A percentile compares a stretch with the other conserved stretches of the same genome.
Conservation (phyloP, 2,888 invertebrate genomes). For the Hyposoter didymator region DNA sequence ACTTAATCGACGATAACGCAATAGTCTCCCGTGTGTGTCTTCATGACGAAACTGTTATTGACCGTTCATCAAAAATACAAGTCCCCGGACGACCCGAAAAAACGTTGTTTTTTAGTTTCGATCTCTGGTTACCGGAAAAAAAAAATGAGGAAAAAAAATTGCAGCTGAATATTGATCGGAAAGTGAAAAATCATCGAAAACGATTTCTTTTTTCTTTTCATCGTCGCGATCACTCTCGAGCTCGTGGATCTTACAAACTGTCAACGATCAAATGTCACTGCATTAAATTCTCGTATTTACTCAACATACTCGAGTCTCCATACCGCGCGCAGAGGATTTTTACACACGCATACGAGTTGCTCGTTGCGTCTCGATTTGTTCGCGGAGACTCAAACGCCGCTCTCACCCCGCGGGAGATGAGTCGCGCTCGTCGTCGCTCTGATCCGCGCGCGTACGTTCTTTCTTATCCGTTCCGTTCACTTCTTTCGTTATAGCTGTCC, state of each 20-base stretch:
- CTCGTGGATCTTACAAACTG: slow-evolving; percentile 7
- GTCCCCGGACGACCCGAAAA: not conserved
- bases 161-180: not conserved
- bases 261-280: slow-evolving; percentile 67
- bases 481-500: slow-evolving; percentile 53
- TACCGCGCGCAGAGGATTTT: not conserved
- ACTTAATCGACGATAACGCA: slow-evolving; percentile 54
- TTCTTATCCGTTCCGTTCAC: slow-evolving; percentile 61
- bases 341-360: not conserved
- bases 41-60: slow-evolving; percentile 36
- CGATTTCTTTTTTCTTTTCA: too few relatives aligned
- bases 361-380: slow-evolving; percentile 39
- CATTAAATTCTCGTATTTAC: slow-evolving; percentile 72
- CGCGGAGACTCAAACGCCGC: slow-evolving; percentile 61
- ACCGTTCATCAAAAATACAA: slow-evolving; percentile 13
- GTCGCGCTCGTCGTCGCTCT: slow-evolving; percentile 49
- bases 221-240: too few relatives aligned
- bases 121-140: slow-evolving; percentile 3
- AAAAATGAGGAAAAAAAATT: not conserved
- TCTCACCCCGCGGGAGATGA: slow-evolving; percentile 45
- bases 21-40: slow-evolving; percentile 22
- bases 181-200: not conserved
- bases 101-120: not conserved
- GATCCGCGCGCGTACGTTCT: slow-evolving; percentile 43
- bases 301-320: slow-evolving; percentile 6